Base-by-base conservation (phyloP, 2,797 vertebrate species). In the Catostomus latipinnis region DNA sequence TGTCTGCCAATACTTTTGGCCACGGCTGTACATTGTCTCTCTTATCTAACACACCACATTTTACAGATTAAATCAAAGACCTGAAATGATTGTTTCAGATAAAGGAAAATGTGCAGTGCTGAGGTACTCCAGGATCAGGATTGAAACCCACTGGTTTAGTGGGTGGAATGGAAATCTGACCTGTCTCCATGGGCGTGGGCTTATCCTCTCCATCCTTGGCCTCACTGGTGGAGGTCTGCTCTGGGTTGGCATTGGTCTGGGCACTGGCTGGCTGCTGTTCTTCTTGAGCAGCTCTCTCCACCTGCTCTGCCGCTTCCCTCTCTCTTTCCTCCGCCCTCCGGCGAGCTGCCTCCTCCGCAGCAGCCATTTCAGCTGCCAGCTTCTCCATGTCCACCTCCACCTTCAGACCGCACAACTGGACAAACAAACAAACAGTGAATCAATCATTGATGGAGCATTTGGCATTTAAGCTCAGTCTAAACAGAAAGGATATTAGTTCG, bases 371-470 rank as follows among this genome's bases (percentile, higher is more conserved):
- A 1, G 97, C 96, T 0, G 96, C 96, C 6, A 99, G 95, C 90
- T 99, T 99, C 88, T 99, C 97, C 98, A 99, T 98, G 84, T 99
- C 97, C 88, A 99, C 97, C 91, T 99, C 98, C 6, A 99, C 96
- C 89, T 99, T 98, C 91, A 97, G 92, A 76, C 95, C 90, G 83
- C 97, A 98, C 77, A 99, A 90, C 97, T 98, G 82, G 6, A 53
- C 62, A 77, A 78, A 50, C 68, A 75, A 46, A 77, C 63, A 78
- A 67, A 73, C 8, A 6, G 76, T 1, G 46, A 13, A 8, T 14
- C 8, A 71, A 11, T 9, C 46, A 34, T 50, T 6, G 66, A 49
- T 10, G 16, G 12, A 3, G 8, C 6, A 1, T 52, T 62, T 54
- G 66, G 46, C 63, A 56, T 45, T 70, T 5, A 53, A 53, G 46